Evolutionary conservation across 2,888 invertebrate genomes (phyloP), one percentile per base, ranked within the genome.

Genomic region (Allolobophora icterica): DNA sequence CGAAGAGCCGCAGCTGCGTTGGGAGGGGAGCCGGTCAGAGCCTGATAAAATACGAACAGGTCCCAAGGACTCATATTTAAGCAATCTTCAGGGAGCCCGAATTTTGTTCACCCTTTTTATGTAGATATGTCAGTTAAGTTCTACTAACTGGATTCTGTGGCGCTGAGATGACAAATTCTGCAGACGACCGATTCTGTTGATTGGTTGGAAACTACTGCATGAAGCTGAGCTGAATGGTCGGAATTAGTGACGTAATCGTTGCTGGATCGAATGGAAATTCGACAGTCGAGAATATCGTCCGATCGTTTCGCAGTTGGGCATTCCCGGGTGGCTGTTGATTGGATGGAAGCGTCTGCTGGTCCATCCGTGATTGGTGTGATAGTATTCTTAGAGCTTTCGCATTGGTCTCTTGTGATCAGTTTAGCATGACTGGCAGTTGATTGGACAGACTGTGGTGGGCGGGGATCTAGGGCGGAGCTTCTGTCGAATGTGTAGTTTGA

Each of bases 111-210:
- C n/a, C n/a, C 8, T 38, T 38, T 5, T 38, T 38, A 38, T 38
- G 38, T 38, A 38, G 38, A 83, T 24, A 83, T 83, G 33, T 83
- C 6, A 0, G 19, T 38, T n/a, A 30, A 34, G 87, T 87, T 87
- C 35, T 15, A 87, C 87, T 87, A 24, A 87, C 87, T 87, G 34
- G 87, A 34, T 24, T 87, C 87, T 87, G 87, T 35, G 35, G 87
- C 87, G 87, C 87, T 87, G 35, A 87, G 87, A 24, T 87, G 87
- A 87, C 87, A 87, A 38, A 87, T 87, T 24, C 87, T 17, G 87
- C 87, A 87, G 87, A 87, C 87, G 87, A 87, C 87, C 35, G 87
- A 87, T n/a, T 71, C 71, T n/a, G 71, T 1, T 71, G 71, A 71
- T 71, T n/a, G 71, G 71, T 71, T 71, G 71, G 71, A 71, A n/a